phyloP scores from a whole-genome alignment of 1,140 invertebrate species.

The Aphaenogaster ashmeadi region DNA sequence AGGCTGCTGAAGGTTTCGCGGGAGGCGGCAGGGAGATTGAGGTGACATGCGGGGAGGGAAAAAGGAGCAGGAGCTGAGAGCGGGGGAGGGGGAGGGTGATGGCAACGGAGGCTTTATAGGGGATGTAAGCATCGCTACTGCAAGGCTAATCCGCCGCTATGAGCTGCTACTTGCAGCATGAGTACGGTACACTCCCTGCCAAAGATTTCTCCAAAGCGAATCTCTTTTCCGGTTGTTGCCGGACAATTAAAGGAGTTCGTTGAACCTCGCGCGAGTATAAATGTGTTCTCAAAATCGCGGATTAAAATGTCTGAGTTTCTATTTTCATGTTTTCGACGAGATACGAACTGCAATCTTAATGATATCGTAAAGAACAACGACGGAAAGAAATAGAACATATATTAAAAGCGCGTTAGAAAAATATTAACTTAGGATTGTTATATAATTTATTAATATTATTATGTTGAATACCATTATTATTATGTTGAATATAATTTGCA shows the following conservation, averaged over 20 bases:
- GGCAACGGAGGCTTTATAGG: conserved; percentile 81
- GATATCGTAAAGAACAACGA: not conserved
- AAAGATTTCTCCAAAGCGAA: conserved; percentile 77
- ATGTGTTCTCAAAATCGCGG: conserved; percentile 19
- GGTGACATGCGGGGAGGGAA: conserved; percentile 69
- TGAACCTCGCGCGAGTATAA: conserved; percentile 54
- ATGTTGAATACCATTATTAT: not conserved
- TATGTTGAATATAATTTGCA: not conserved
- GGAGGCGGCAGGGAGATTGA: conserved; percentile 68
- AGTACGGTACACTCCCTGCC: conserved; percentile 82
- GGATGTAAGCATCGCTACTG: conserved; percentile 86
- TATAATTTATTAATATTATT: not conserved
- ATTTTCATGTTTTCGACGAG: not conserved
- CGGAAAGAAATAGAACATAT: not conserved
- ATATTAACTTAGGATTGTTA: not conserved
- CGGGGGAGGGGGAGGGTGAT: conserved; percentile 69
- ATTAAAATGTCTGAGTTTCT: not conserved
- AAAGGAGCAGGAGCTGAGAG: conserved; percentile 70
- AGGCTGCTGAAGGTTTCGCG: conserved; percentile 74
- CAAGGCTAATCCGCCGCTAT: conserved; percentile 86
- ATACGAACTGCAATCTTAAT: not conserved
- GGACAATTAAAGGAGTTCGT: conserved; percentile 71
- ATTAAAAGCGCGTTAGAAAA: not conserved
- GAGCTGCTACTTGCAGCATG: conserved; percentile 85
- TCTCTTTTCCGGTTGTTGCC: conserved; percentile 70